Evolutionary conservation across 2,888 invertebrate species (phyloP), one percentile per base, ranked within the genome.

Genomic region (Halocaridina rubra): DNA sequence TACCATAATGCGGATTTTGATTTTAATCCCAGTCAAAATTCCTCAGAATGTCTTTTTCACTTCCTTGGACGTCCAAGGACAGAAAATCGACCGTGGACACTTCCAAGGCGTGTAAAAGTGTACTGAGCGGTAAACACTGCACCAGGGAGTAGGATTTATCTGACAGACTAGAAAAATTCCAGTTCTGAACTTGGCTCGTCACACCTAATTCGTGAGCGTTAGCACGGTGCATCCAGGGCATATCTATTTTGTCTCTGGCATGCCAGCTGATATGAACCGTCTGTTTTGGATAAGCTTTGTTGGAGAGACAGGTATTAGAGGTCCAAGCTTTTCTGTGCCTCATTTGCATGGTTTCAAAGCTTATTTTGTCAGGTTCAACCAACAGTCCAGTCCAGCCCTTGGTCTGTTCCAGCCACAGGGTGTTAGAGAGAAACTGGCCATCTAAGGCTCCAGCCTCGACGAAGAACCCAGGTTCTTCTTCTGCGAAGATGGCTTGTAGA

Each of bases 381-480:
- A 82, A 22, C 19, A 82, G 82, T 1, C 82, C 82, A 10, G 33
- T 82, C 82, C 82, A 82, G 8, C 61, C 77, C 2, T 77, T 59
- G n/a, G 46, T 33, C 39, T 2, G 24, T 59, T 82, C 82, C 33
- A 82, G 71, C 82, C 82, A 82, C 0, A 82, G 64, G 13, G 82
- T 77, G 71, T 82, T 82, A 33, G 82, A 82, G 1, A 82, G 69
- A 10, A 71, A 71, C 19, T 67, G 77, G 8, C 82, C 82, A 57
- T 82, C 71, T 29, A 82, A 71, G 4, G 82, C 82, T 39, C 82
- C 82, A 13, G 82, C 82, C 33, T 82, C 82, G 27, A 82, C 59
- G 39, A 82, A 82, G 77, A 82, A 77, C 10, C 82, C 82, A 10
- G 33, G 64, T 0, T 19, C 57, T 29, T 77, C 27, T n/a, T 33